Percentiles rank a stretch among this genome's conserved stretches.
Conservation (phyloP, 2,888 invertebrate species). For the Orchesella flavescens region DNA sequence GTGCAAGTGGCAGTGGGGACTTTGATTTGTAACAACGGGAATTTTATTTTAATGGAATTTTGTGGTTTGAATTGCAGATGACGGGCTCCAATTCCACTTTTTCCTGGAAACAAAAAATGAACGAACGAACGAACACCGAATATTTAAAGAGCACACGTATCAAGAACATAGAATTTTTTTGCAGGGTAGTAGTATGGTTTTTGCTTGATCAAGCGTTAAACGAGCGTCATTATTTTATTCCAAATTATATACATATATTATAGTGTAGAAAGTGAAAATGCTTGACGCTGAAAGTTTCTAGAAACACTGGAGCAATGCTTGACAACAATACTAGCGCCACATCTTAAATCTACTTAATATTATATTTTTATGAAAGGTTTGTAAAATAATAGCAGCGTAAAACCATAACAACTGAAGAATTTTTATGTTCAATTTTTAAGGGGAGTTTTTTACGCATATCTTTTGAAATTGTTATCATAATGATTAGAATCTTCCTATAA, state of each 20-base stretch:
- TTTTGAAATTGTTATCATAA: constrained; percentile 13
- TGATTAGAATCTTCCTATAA: constrained; percentile 37
- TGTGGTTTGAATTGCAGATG: constrained; percentile 67
- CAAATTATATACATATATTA: neutral
- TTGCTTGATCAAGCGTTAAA: neutral
- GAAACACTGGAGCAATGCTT: neutral
- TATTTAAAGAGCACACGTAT: neutral
- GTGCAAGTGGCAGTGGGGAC: constrained; percentile 17
- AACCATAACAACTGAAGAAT: too few species aligned
- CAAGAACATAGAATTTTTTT: neutral
- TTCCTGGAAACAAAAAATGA: too few species aligned
- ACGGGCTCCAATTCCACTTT: constrained; percentile 37
- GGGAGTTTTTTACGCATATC: too few species aligned
- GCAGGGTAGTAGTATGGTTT: too few species aligned
- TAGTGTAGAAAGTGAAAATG: neutral
- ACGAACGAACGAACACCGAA: too few species aligned
- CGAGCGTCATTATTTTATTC: constrained; percentile 5
- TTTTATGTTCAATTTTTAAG: too few species aligned
- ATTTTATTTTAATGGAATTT: constrained; percentile 63
- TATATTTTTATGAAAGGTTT: neutral
- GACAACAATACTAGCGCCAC: too few species aligned
- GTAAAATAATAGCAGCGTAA: too few species aligned
- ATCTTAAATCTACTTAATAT: too few species aligned
- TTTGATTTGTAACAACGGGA: constrained; percentile 58
- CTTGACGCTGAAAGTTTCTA: neutral